Evolutionary conservation across 2,888 invertebrate genomes (phyloP).

Genomic region (Ommatoiulus sabulosus): DNA sequence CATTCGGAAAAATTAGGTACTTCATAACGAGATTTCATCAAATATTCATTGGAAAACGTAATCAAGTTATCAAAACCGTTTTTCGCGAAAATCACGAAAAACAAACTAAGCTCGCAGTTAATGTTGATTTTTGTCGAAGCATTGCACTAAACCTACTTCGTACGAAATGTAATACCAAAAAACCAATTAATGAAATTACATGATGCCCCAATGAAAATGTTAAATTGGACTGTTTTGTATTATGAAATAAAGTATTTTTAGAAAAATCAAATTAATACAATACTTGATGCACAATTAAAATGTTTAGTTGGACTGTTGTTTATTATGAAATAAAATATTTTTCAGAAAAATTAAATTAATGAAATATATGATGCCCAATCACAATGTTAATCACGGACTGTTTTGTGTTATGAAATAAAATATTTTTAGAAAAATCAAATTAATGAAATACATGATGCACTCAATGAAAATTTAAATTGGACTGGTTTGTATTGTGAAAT

Average conservation of each 20-base stretch:
- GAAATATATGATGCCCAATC: no score
- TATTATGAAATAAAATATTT: no score
- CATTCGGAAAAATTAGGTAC: background rate
- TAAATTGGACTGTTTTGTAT: background rate
- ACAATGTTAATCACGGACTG: no score
- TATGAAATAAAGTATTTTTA: no score
- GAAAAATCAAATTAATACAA: no score
- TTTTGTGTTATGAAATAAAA: no score
- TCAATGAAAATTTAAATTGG: background rate
- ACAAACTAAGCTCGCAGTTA: background rate
- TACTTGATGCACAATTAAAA: background rate
- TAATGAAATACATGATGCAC: background rate
- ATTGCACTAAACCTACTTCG: background rate
- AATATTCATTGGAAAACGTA: background rate
- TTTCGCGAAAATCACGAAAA: background rate
- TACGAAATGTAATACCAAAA: background rate
- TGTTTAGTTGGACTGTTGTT: background rate
- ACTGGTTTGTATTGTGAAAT: background rate
- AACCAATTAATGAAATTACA: background rate
- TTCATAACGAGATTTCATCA: background rate
- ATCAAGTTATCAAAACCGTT: background rate
- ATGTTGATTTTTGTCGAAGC: background rate
- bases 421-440: no score
- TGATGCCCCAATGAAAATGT: background rate
- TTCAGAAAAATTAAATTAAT: no score